Conservation (phyloP, 2,888 invertebrate genomes). For the Synergus laeviventris region DNA sequence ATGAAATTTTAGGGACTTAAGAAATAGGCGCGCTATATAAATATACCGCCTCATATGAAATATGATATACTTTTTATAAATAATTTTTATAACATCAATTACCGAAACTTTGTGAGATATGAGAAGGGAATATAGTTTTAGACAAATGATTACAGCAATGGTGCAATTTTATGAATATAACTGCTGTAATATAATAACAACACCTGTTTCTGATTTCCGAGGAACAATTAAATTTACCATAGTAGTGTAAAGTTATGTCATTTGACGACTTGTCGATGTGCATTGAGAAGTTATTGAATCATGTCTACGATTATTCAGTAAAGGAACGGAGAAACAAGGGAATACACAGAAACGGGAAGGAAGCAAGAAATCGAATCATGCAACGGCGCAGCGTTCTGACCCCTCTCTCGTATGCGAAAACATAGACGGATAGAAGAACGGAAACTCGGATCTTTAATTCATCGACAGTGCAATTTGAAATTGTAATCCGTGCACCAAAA, state of each 20-base stretch:
- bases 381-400: slow-evolving; percentile 45
- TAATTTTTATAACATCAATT: no score
- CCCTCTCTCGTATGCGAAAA: slow-evolving; percentile 50
- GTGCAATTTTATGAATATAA: no score
- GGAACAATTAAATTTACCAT: not conserved
- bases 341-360: slow-evolving; percentile 43
- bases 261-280: not conserved
- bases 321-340: slow-evolving; percentile 41
- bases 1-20: no score
- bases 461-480: slow-evolving; percentile 62
- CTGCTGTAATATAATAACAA: not conserved
- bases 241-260: not conserved
- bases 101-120: no score
- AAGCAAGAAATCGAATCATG: slow-evolving; percentile 43
- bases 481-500: slow-evolving; percentile 58
- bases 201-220: not conserved
- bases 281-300: slow-evolving; percentile 10
- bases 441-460: slow-evolving; percentile 63
- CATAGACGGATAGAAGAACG: slow-evolving; percentile 44
- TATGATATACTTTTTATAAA: no score
- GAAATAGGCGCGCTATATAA: no score
- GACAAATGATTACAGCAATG: no score
- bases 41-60: no score
- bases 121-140: no score
- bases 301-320: not conserved